phyloP scores from a whole-genome alignment of 2,113 vertebrate genomes.

The Rattus rattus region DNA sequence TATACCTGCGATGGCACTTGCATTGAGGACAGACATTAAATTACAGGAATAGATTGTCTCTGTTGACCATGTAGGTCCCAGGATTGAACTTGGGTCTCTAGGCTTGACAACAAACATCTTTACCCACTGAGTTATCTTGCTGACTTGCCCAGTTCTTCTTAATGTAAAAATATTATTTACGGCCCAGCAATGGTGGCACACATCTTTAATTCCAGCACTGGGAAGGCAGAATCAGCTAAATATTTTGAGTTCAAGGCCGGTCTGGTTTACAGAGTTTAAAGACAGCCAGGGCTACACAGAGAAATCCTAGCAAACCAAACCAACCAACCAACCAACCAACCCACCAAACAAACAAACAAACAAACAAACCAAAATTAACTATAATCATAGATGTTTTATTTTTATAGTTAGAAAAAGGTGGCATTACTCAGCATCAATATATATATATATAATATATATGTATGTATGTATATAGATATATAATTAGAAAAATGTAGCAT shows the following conservation, averaged over 20 bases:
- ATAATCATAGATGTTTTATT: background rate
- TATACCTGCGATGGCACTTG: too few species aligned
- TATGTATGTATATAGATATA: background rate
- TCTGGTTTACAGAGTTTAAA: too few species aligned
- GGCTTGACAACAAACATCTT: background rate
- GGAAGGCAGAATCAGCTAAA: too few species aligned
- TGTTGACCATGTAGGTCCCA: background rate
- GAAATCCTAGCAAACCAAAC: too few species aligned
- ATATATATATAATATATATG: background rate
- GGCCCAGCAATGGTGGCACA: too few species aligned
- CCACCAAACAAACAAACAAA: too few species aligned
- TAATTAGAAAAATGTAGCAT: background rate
- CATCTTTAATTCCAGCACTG: too few species aligned
- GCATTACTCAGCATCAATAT: background rate
- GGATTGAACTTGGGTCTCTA: background rate
- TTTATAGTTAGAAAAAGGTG: background rate
- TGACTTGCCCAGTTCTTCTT: background rate
- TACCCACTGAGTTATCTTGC: background rate
- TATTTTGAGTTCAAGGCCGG: too few species aligned
- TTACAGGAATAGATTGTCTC: background rate
- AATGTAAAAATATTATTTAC: conserved; percentile 25
- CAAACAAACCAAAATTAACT: background rate
- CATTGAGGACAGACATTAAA: background rate
- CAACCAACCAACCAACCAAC: too few species aligned
- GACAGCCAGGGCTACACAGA: too few species aligned